Base-by-base conservation (phyloP, 2,113 vertebrate genomes). In the Heloderma charlesbogerti region DNA sequence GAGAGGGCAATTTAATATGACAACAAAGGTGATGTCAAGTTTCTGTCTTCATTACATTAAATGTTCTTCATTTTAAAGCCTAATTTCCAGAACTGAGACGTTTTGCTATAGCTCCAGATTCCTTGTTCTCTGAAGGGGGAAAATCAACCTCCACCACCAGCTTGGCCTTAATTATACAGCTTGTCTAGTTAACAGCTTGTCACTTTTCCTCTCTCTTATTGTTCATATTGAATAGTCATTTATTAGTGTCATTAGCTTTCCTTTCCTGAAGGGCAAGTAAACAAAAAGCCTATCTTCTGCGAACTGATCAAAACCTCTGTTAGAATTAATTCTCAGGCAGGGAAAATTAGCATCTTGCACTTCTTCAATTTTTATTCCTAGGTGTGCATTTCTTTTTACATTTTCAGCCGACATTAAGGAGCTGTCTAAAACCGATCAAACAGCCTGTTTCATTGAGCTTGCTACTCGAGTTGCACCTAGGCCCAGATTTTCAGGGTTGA, bases 171-270 rank as follows among this genome's bases (percentile, higher is more conserved):
- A 92, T 92, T 92, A 92, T 89, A 89, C 81, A 45, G 87, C 74
- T 69, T 85, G 87, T 92, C 91, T 89, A 71, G 74, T 89, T 92
- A 92, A 85, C 87, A 86, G 87, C 91, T 89, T 92, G 91, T 92
- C 87, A 92, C 87, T 87, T 89, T 92, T 63, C 69, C 87, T 88
- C 67, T 78, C 48, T 89, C 37, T 37, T 80, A 92, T 92, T 92
- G 91, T 92, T 89, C 86, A 72, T 72, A 92, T 86, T 89, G 91
- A 81, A 89, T 74, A 92, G 87, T 92, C 91, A 85, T 92, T 92
- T 92, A 92, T 92, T 92, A 89, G 87, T 89, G 88, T 89, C 83
- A 92, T 92, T 92, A 92, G 74, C 87, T 86, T 89, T 92, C 75
- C 82, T 89, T 92, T 92, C 87, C 87, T 86, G 87, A 89, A 92